These are phyloP conservation scores for Yponomeuta sedellus DNA, from an alignment of 2,888 invertebrate species.

Conservation along the genomic window DNA sequence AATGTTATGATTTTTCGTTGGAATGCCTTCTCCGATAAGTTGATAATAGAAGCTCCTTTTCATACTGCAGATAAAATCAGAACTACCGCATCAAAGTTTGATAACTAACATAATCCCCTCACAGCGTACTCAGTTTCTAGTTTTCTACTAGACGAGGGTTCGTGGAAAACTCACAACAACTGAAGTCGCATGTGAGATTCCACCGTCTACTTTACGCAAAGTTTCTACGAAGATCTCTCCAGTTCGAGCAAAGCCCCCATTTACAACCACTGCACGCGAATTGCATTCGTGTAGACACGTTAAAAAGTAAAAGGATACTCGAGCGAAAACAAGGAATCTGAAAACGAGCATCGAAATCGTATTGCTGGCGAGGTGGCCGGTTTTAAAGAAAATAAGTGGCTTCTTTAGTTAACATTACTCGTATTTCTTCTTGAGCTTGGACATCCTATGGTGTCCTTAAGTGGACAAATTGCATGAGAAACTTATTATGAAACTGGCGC, in stretches of 20 bases:
- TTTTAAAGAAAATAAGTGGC: too few relatives aligned
- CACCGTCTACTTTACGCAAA: constrained; percentile 26
- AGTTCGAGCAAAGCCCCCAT: constrained; percentile 23
- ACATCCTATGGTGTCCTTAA: too few relatives aligned
- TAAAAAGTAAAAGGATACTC: too few relatives aligned
- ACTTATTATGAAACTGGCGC: too few relatives aligned
- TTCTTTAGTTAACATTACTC: too few relatives aligned
- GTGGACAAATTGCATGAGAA: too few relatives aligned
- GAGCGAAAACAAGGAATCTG: too few relatives aligned
- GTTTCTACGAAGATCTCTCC: constrained; percentile 30
- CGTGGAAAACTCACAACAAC: constrained; percentile 13
- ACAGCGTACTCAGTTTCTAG: background rate
- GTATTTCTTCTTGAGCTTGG: too few relatives aligned
- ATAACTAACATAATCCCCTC: background rate
- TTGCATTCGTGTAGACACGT: too few relatives aligned
- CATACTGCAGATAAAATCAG: background rate
- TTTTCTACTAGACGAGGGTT: background rate
- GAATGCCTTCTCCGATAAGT: background rate
- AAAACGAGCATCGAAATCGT: too few relatives aligned
- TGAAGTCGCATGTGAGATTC: constrained; percentile 20
- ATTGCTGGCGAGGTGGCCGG: too few relatives aligned
- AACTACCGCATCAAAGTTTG: background rate
- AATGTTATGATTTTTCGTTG: background rate
- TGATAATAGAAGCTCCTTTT: background rate
- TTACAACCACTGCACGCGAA: too few relatives aligned